A percentile compares a stretch with the other conserved stretches of the same genome.
phyloP scores from a whole-genome alignment of 2,888 invertebrate genomes.

The Phytoseiulus persimilis region DNA sequence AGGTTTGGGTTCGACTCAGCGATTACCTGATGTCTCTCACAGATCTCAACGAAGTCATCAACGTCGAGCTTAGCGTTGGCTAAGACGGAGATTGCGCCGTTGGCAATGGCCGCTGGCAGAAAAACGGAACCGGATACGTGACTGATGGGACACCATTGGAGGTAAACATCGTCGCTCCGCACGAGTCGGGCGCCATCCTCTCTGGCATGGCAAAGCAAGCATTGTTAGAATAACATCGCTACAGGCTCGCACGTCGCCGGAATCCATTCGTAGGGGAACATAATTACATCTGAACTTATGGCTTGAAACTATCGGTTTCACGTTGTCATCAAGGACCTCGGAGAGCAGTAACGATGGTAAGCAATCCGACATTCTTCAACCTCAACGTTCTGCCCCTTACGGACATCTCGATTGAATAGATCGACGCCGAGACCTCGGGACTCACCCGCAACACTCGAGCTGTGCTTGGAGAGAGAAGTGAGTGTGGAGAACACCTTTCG shows the following conservation, averaged over 20 bases:
- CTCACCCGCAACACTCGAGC: conserved; percentile 15
- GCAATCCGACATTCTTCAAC: too few species aligned
- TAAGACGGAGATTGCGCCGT: conserved; percentile 14
- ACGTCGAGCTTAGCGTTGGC: background rate
- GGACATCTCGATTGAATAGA: too few species aligned
- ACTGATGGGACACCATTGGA: conserved; percentile 34
- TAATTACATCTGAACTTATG: too few species aligned
- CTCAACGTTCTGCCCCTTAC: too few species aligned
- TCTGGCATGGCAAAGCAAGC: background rate
- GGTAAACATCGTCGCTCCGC: background rate
- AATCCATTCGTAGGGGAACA: too few species aligned
- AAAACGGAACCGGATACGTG: conserved; percentile 11
- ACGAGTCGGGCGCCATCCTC: background rate
- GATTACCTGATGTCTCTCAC: conserved; percentile 14
- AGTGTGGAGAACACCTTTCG: conserved; percentile 23
- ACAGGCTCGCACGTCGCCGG: too few species aligned
- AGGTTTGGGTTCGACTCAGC: background rate
- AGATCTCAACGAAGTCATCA: conserved; percentile 18
- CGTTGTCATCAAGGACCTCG: too few species aligned
- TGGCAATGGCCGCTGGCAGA: conserved; percentile 7
- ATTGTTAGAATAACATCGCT: too few species aligned
- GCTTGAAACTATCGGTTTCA: too few species aligned
- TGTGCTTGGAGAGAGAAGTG: conserved; percentile 23
- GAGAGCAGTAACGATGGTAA: too few species aligned
- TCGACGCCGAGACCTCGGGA: too few species aligned